Evolutionary conservation across 2,888 invertebrate genomes (phyloP).

Genomic region (Drosophila phalerata): DNA sequence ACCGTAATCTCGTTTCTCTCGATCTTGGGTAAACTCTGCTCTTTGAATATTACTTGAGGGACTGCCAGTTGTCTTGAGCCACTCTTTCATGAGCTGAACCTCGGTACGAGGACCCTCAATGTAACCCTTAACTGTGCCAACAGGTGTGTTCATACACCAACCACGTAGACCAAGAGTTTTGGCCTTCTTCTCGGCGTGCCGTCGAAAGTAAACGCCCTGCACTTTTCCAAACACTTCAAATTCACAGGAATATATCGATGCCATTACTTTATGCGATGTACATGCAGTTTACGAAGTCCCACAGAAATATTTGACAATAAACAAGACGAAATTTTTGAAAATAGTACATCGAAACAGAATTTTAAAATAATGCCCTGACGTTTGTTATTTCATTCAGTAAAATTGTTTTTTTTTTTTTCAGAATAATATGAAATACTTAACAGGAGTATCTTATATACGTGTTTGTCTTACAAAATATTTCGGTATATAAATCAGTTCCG

Average conservation of each 20-base stretch:
- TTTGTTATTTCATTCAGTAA: too few species aligned
- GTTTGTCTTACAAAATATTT: too few species aligned
- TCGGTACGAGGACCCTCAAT: constrained; percentile 87
- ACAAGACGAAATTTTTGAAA: constrained; percentile 1
- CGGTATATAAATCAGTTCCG: too few species aligned
- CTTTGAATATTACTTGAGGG: constrained; percentile 90
- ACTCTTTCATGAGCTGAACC: constrained; percentile 87
- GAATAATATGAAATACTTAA: too few species aligned
- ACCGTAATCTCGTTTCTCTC: constrained; percentile 42
- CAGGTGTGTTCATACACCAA: constrained; percentile 89
- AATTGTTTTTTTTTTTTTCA: neutral
- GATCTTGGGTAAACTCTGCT: constrained; percentile 87
- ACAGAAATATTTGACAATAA: constrained; percentile 1
- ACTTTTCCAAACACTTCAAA: constrained; percentile 82
- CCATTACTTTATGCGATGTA: constrained; percentile 28
- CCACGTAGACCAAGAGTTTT: constrained; percentile 87
- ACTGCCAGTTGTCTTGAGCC: constrained; percentile 89
- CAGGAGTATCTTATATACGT: too few species aligned
- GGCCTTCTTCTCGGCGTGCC: constrained; percentile 88
- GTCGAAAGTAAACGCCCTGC: constrained; percentile 75
- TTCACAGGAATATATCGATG: constrained; percentile 61
- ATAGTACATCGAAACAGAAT: neutral
- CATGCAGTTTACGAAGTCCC: neutral
- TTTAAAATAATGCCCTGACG: neutral
- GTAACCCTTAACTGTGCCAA: constrained; percentile 88